Conservation (phyloP, 1,140 invertebrate genomes). For the Heliothis subflexa region DNA sequence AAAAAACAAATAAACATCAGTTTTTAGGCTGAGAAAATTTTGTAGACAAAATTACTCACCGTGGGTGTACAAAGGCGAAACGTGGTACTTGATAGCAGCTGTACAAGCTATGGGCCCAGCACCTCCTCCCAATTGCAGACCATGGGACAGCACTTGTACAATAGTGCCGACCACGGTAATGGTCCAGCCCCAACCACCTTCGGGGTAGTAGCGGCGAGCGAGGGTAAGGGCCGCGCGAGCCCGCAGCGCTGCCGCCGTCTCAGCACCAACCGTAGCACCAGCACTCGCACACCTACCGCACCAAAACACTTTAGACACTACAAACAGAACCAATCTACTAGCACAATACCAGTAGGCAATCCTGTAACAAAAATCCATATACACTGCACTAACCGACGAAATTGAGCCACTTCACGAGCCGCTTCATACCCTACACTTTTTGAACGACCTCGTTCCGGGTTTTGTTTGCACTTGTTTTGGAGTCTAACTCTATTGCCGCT, state of each 20-base stretch:
- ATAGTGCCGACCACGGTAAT: conserved; percentile 89
- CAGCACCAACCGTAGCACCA: conserved; percentile 75
- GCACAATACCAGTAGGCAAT: conserved; percentile 50
- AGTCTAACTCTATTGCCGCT: conserved; percentile 58
- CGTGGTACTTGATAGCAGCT: conserved; percentile 74
- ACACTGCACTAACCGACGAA: conserved; percentile 80
- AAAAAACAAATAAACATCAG: not conserved
- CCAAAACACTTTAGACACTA: conserved; percentile 58
- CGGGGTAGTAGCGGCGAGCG: conserved; percentile 91
- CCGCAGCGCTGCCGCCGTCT: conserved; percentile 81
- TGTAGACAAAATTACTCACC: conserved; percentile 66
- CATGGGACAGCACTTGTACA: conserved; percentile 89
- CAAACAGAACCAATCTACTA: conserved; percentile 51
- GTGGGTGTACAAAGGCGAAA: conserved; percentile 76
- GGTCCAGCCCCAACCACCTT: conserved; percentile 94
- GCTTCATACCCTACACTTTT: conserved; percentile 83
- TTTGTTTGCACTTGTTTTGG: conserved; percentile 63
- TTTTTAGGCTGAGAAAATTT: not conserved
- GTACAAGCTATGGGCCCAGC: conserved; percentile 77
- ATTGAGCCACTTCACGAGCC: conserved; percentile 80
- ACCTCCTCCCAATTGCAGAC: conserved; percentile 87
- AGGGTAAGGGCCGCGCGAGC: conserved; percentile 82
- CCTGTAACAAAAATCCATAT: conserved; percentile 36
- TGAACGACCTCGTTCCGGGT: conserved; percentile 75
- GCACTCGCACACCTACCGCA: conserved; percentile 80